Evolutionary conservation across 1,140 invertebrate species (phyloP).

Genomic region (Agrilus planipennis): DNA sequence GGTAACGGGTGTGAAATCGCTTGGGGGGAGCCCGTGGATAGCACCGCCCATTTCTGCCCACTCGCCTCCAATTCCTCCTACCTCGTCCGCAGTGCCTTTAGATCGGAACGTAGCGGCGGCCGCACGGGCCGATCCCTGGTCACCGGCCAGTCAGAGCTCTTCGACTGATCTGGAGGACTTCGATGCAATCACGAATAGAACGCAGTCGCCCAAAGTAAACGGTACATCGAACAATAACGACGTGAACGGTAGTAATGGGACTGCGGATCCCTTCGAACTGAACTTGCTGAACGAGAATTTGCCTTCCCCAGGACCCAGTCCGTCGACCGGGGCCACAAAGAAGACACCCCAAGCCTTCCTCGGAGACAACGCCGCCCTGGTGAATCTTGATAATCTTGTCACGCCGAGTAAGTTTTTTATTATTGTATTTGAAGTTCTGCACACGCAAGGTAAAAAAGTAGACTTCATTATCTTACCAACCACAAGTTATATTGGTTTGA

Average conservation of each 20-base stretch:
- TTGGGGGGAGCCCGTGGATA: too few relatives aligned
- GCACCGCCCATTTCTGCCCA: slow-evolving; percentile 27
- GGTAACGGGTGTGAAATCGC: slow-evolving; percentile 12
- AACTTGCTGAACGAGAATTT: slow-evolving; percentile 45
- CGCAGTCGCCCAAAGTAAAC: slow-evolving; percentile 35
- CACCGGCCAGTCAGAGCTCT: slow-evolving; percentile 38
- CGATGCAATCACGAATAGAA: slow-evolving; percentile 64
- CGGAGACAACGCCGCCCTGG: slow-evolving; percentile 85
- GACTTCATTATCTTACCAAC: background rate
- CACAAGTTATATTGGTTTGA: too few relatives aligned
- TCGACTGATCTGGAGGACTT: slow-evolving; percentile 72
- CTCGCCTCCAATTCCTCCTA: slow-evolving; percentile 23
- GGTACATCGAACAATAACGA: slow-evolving; percentile 23
- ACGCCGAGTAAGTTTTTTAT: slow-evolving; percentile 35
- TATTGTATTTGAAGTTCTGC: slow-evolving; percentile 1
- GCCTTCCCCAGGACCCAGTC: slow-evolving; percentile 30
- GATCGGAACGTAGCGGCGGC: slow-evolving; percentile 42
- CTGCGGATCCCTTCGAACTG: slow-evolving; percentile 60
- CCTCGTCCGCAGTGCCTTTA: slow-evolving; percentile 7
- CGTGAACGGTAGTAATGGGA: too few relatives aligned
- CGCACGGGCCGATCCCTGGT: slow-evolving; percentile 25
- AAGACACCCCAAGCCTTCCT: slow-evolving; percentile 88
- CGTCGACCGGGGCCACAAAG: slow-evolving; percentile 43
- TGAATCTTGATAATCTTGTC: slow-evolving; percentile 91
- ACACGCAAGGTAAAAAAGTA: background rate